These are phyloP conservation scores for Chaenogobius annularis DNA, from an alignment of 2,113 vertebrate genomes.

Conservation along the genomic window DNA sequence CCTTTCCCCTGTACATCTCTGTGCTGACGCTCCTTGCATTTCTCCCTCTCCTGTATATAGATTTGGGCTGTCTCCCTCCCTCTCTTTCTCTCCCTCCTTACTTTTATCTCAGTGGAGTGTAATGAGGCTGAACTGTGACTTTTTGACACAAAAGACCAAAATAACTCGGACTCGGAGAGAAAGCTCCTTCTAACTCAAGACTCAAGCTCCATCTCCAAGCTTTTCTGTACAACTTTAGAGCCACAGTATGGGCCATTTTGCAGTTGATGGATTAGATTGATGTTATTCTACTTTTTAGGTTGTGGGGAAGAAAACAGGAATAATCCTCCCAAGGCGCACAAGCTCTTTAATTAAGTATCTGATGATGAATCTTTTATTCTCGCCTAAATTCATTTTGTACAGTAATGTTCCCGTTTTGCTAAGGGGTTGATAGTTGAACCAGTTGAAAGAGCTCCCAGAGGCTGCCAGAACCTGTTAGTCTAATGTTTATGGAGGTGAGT, in stretches of 20 bases:
- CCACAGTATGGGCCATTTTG: background rate
- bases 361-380: background rate
- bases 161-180: conserved; percentile 1
- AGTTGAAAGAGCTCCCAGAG: background rate
- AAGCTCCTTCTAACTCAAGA: background rate
- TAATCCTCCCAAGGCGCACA: no score
- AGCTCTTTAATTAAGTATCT: no score
- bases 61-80: background rate
- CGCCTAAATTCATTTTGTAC: background rate
- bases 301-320: no score
- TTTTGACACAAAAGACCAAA: conserved; percentile 9
- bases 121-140: conserved; percentile 9
- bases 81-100: background rate
- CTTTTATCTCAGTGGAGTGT: background rate
- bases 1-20: no score
- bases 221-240: background rate
- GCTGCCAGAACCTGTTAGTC: conserved; percentile 1
- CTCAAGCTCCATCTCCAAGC: background rate
- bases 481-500: conserved; percentile 3
- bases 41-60: background rate
- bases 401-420: background rate
- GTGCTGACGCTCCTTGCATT: no score
- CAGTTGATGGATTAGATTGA: no score
- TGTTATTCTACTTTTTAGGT: no score
- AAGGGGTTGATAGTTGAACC: background rate